phyloP scores from a whole-genome alignment of 2,888 invertebrate genomes.

The Lasioglossum zephyrum region DNA sequence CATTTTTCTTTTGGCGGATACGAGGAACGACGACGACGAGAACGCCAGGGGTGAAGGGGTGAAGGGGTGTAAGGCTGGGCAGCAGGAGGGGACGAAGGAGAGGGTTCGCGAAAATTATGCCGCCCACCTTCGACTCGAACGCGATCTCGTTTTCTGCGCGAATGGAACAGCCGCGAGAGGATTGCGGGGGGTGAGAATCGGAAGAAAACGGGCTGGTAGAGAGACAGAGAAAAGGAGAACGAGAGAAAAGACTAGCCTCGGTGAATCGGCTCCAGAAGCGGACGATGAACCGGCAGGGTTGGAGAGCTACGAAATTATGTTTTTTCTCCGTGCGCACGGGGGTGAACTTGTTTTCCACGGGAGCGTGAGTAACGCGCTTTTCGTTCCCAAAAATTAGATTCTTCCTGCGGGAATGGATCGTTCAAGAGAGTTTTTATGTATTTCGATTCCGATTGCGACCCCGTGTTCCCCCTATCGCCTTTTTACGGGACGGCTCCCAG shows the following conservation, averaged over 20 bases:
- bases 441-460: conserved; percentile 31
- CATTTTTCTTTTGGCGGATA: conserved; percentile 43
- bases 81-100: neutral
- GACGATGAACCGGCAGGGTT: conserved; percentile 9
- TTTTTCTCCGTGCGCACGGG: conserved; percentile 17
- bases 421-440: neutral
- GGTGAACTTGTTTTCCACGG: conserved; percentile 55
- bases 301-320: conserved; percentile 61
- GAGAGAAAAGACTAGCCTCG: conserved; percentile 22
- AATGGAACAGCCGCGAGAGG: conserved; percentile 59
- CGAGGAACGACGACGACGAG: neutral
- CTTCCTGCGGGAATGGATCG: conserved; percentile 13
- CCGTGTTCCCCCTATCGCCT: neutral
- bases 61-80: too few species aligned
- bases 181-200: conserved; percentile 26
- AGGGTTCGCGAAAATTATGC: conserved; percentile 61
- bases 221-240: neutral
- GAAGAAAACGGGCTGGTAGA: conserved; percentile 28
- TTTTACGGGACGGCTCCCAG: neutral
- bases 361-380: conserved; percentile 58
- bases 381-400: conserved; percentile 41
- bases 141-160: conserved; percentile 69
- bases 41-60: neutral
- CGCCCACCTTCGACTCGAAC: conserved; percentile 49
- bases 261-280: neutral